Percentiles rank a stretch among this genome's conserved stretches.
phyloP scores from a whole-genome alignment of 2,888 invertebrate species.

The Calameuta idolon region DNA sequence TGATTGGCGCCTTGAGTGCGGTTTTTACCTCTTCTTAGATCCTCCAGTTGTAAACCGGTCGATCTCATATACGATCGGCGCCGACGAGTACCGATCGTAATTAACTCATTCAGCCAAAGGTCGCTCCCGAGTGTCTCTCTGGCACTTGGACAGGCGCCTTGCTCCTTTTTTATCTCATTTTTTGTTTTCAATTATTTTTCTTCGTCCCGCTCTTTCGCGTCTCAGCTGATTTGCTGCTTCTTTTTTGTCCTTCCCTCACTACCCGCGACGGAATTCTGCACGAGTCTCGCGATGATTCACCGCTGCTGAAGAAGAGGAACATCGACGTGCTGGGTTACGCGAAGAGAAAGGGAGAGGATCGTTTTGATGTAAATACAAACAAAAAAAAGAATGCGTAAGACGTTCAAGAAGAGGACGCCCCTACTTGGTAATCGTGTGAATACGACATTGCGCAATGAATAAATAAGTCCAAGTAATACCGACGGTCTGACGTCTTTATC shows the following conservation, averaged over 20 bases:
- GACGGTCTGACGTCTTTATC: not conserved
- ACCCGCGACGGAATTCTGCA: not conserved
- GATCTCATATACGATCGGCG: not conserved
- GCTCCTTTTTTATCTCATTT: not conserved
- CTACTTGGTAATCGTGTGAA: conserved; percentile 2
- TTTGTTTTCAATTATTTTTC: not conserved
- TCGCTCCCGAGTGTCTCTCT: not conserved
- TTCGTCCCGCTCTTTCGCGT: not conserved
- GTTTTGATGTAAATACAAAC: not conserved
- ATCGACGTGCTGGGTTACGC: not conserved
- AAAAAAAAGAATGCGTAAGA: not conserved
- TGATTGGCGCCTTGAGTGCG: not conserved
- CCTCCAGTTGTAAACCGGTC: not conserved
- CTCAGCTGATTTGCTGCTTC: not conserved
- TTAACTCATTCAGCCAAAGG: not conserved
- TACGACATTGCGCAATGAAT: not conserved
- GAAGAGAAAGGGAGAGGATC: not conserved
- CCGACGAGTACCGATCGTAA: not conserved
- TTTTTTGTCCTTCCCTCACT: not conserved
- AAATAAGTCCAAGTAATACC: not conserved
- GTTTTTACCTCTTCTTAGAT: not conserved
- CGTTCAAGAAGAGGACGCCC: not conserved
- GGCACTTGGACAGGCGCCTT: not conserved
- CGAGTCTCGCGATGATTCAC: not conserved
- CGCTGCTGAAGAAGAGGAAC: not conserved